A percentile compares a stretch with the other conserved stretches of the same genome.
Evolutionary conservation across 2,113 vertebrate species (phyloP).

Genomic region (Antigone vipio): DNA sequence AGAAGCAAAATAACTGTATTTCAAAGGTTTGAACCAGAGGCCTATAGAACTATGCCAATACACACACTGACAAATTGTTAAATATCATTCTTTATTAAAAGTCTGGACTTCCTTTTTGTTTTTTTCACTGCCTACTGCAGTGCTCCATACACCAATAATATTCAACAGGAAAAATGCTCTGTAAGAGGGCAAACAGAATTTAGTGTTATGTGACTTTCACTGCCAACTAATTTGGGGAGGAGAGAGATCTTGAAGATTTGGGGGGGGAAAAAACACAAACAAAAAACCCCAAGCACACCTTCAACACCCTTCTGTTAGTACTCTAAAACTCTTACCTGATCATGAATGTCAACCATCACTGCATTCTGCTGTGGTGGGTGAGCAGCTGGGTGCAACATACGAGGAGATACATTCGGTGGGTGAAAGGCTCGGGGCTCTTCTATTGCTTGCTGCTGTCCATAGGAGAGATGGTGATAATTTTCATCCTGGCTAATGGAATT

Average conservation of each 20-base stretch:
- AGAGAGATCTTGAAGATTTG: neutral
- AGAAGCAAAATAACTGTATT: neutral
- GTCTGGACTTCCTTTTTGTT: neutral
- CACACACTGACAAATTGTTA: neutral
- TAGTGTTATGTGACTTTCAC: neutral
- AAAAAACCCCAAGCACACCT: neutral
- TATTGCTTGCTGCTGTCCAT: constrained; percentile 85
- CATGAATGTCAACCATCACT: constrained; percentile 93
- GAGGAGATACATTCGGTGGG: constrained; percentile 90
- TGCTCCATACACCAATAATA: neutral
- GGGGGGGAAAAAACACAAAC: fast-evolving
- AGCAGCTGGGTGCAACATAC: constrained; percentile 89
- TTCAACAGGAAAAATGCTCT: neutral
- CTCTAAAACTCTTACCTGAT: constrained; percentile 79
- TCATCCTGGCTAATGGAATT: constrained; percentile 88
- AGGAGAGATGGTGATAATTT: constrained; percentile 91
- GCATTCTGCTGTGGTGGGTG: constrained; percentile 91
- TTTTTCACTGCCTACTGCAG: neutral
- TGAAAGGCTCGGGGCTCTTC: constrained; percentile 95
- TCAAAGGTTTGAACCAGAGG: neutral
- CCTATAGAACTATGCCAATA: neutral
- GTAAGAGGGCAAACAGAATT: neutral
- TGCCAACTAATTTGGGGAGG: neutral
- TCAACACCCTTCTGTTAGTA: neutral
- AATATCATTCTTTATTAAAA: neutral